A percentile compares a stretch with the other conserved stretches of the same genome.
Conservation (phyloP, 2,797 vertebrate species). For the Myotis myotis region DNA sequence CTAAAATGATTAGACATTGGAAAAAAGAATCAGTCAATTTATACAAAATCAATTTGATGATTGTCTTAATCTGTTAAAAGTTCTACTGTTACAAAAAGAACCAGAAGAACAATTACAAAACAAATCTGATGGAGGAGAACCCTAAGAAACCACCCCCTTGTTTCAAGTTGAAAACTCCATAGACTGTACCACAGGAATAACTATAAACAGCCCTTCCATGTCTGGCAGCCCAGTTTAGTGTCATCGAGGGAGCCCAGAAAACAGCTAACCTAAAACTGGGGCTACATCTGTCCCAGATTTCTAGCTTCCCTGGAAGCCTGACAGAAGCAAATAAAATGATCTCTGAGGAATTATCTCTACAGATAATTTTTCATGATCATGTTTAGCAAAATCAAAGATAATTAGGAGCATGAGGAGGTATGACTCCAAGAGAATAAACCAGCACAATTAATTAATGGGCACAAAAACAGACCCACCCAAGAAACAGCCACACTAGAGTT, state of each 20-base stretch:
- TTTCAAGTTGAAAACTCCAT: not conserved
- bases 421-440: not conserved
- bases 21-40: not conserved
- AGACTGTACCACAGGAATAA: not conserved
- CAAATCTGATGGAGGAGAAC: not conserved
- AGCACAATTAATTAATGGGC: not conserved
- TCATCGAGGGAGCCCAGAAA: not conserved
- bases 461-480: not conserved
- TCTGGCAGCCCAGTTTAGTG: not conserved
- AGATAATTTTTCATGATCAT: not conserved
- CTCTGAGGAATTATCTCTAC: not conserved
- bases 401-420: not conserved
- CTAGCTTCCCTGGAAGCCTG: not conserved
- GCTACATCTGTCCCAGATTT: not conserved
- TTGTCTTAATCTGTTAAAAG: not conserved
- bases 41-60: not conserved
- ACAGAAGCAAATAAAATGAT: not conserved
- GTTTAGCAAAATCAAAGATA: not conserved
- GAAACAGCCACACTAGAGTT: not conserved
- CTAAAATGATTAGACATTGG: not conserved
- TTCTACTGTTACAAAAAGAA: not conserved
- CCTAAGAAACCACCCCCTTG: not conserved
- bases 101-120: not conserved
- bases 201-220: rapidly evolving
- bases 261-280: not conserved